These are phyloP conservation scores for Ginglymostoma cirratum DNA, from an alignment of 2,113 vertebrate species.

Conservation along the genomic window DNA sequence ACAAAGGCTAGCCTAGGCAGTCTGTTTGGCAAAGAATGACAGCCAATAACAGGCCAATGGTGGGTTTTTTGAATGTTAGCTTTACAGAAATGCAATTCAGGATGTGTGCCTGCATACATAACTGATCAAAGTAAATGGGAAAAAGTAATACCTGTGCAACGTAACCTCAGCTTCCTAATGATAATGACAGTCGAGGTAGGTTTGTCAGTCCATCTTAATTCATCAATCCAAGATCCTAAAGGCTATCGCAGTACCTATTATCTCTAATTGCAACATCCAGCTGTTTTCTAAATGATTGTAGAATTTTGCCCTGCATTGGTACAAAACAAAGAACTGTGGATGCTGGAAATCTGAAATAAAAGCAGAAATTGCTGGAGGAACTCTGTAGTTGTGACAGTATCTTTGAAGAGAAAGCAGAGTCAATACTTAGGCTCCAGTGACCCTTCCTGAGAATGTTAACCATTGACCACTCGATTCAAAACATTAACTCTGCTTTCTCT, in stretches of 20 bases:
- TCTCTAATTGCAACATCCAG: not conserved
- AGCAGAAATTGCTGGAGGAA: no score
- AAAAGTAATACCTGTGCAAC: not conserved
- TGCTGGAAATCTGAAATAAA: no score
- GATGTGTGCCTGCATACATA: not conserved
- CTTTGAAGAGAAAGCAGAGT: no score
- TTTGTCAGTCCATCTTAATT: not conserved
- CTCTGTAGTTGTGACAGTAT: no score
- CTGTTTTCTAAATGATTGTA: not conserved
- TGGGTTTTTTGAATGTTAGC: not conserved
- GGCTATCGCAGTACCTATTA: no score
- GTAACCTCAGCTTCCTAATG: not conserved
- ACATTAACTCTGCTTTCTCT: no score
- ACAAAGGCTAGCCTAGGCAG: not conserved
- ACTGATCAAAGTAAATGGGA: not conserved
- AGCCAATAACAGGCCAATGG: not conserved
- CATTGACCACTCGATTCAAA: no score
- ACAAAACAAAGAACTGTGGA: no score
- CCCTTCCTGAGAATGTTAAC: no score
- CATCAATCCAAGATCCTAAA: not conserved
- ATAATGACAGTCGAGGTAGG: not conserved
- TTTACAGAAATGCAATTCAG: no score
- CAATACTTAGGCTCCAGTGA: no score
- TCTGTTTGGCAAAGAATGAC: not conserved
- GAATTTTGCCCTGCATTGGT: not conserved